phyloP scores from a whole-genome alignment of 1,140 invertebrate genomes.

The Rhagoletis zephyria region DNA sequence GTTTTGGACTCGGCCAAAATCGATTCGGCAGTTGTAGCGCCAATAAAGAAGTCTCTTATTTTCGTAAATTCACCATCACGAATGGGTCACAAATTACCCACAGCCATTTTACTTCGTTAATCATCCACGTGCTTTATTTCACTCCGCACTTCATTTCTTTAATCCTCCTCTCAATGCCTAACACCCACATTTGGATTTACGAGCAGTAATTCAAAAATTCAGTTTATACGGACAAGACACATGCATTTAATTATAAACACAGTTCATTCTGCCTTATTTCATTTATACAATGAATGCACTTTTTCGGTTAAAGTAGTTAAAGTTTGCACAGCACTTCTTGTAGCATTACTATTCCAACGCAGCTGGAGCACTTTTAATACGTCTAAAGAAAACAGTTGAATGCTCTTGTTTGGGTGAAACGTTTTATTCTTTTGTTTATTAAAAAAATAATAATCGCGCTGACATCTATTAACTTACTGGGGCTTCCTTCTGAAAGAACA shows the following conservation, averaged over 20 bases:
- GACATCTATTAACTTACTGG: conserved; percentile 79
- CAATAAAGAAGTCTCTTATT: too few species aligned
- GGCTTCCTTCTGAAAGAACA: conserved; percentile 96
- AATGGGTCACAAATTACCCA: too few species aligned
- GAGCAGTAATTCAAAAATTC: not conserved
- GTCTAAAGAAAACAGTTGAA: conserved; percentile 9
- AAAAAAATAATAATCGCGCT: conserved; percentile 40
- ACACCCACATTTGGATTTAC: too few species aligned
- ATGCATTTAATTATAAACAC: not conserved
- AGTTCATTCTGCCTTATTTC: conserved; percentile 6
- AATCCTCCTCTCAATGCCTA: too few species aligned
- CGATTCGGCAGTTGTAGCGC: too few species aligned
- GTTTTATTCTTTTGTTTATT: conserved; percentile 31
- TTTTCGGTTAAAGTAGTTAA: not conserved
- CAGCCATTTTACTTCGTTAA: too few species aligned
- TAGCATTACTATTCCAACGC: not conserved
- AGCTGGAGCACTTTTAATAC: not conserved
- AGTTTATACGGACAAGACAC: not conserved
- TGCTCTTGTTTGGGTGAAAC: conserved; percentile 5
- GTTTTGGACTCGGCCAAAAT: too few species aligned
- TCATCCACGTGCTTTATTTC: too few species aligned
- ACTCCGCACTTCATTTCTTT: too few species aligned
- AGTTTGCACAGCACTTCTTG: not conserved
- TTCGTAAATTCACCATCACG: too few species aligned
- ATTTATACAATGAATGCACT: conserved; percentile 9